A percentile compares a stretch with the other conserved stretches of the same genome.
phyloP scores from a whole-genome alignment of 2,888 invertebrate genomes.

The Cataglyphis altisquamis region DNA sequence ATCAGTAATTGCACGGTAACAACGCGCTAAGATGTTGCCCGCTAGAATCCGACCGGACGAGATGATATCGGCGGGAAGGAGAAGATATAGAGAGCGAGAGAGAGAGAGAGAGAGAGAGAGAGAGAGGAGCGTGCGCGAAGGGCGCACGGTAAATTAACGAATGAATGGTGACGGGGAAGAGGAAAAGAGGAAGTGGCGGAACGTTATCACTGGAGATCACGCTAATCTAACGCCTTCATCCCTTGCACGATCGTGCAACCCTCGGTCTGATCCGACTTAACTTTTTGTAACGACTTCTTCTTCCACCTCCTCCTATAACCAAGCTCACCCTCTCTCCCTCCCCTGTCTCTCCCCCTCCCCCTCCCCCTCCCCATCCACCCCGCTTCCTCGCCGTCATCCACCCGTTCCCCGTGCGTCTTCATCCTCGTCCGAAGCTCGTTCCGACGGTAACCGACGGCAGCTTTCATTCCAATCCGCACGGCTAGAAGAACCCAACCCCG shows the following conservation, averaged over 20 bases:
- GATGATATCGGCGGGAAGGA: conserved; percentile 29
- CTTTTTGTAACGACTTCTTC: conserved; percentile 83
- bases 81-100: background rate
- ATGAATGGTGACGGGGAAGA: conserved; percentile 22
- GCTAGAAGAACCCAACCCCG: conserved; percentile 75
- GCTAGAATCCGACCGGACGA: conserved; percentile 63
- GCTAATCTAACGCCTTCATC: conserved; percentile 83
- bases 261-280: conserved; percentile 79
- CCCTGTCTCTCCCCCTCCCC: background rate
- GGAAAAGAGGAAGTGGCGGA: conserved; percentile 64
- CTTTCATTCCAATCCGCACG: conserved; percentile 66
- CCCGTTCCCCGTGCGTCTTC: conserved; percentile 1
- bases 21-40: conserved; percentile 80
- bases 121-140: conserved; percentile 29
- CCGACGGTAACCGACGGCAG: conserved; percentile 50
- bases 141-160: conserved; percentile 43
- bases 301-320: conserved; percentile 44
- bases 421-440: conserved; percentile 50
- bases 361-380: too few species aligned
- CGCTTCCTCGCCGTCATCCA: conserved; percentile 14
- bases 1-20: conserved; percentile 83
- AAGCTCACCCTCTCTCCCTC: background rate
- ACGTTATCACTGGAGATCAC: conserved; percentile 85
- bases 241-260: conserved; percentile 70
- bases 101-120: conserved; percentile 34